Evolutionary conservation across 2,113 vertebrate species (phyloP).

Genomic region (Cervus canadensis): DNA sequence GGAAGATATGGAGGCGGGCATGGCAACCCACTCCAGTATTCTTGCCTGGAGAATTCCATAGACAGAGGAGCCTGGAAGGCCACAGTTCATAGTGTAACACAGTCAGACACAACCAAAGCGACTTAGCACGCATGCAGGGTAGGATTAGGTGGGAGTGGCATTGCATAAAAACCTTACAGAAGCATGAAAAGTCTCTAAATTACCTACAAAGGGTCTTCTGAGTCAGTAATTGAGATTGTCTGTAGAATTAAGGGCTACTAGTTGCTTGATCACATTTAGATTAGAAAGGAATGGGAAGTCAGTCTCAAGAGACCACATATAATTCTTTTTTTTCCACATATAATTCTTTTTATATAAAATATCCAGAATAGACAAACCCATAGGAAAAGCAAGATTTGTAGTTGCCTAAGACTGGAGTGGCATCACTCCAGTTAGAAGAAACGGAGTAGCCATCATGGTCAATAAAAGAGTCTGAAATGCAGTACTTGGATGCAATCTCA

Average conservation of each 20-base stretch:
- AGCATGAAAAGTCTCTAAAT: background rate
- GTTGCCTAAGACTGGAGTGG: background rate
- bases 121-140: accelerated
- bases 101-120: background rate
- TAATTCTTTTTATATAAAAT: background rate
- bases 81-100: background rate
- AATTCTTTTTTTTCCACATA: background rate
- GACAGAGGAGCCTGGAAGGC: background rate
- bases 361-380: background rate
- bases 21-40: background rate
- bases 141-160: background rate
- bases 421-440: too few species aligned
- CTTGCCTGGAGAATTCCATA: background rate
- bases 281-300: background rate
- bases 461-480: too few species aligned
- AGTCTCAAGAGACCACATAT: background rate
- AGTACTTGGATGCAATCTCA: too few species aligned
- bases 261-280: background rate
- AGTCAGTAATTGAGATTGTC: background rate
- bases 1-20: background rate
- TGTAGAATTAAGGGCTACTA: background rate
- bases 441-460: too few species aligned
- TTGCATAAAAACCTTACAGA: background rate
- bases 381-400: background rate
- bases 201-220: background rate